Conservation (phyloP, 2,888 invertebrate species). For the Micoletzkya japonica region DNA sequence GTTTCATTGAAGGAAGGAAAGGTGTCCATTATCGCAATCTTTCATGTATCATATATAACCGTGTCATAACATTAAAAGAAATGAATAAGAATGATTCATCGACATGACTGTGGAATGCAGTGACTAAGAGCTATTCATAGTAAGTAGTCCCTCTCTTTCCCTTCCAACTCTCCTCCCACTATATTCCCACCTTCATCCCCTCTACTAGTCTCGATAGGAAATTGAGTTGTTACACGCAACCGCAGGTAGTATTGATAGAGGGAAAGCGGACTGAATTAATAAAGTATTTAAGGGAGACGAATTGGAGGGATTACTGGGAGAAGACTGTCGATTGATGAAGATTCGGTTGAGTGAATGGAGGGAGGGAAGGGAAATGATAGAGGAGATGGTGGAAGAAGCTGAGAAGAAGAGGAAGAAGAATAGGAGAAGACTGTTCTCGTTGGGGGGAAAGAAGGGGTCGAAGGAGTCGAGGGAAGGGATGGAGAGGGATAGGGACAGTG, state of each 20-base stretch:
- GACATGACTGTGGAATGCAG: too few relatives aligned
- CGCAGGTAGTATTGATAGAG: too few relatives aligned
- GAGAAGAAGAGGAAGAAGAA: conserved; percentile 15
- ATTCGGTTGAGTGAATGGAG: background rate
- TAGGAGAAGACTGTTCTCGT: conserved; percentile 8
- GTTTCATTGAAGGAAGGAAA: background rate
- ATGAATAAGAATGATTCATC: too few relatives aligned
- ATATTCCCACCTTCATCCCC: too few relatives aligned
- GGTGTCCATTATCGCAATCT: background rate
- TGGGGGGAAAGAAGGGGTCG: conserved; percentile 11
- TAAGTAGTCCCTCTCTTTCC: too few relatives aligned
- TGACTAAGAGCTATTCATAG: too few relatives aligned
- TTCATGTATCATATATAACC: background rate
- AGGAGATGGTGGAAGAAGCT: conserved; percentile 16
- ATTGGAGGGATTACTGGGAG: conserved; percentile 4
- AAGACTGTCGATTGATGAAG: background rate
- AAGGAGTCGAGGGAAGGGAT: background rate
- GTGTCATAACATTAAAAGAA: too few relatives aligned
- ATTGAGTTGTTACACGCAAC: too few relatives aligned
- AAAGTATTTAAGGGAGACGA: conserved; percentile 21
- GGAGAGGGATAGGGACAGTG: conserved; percentile 7
- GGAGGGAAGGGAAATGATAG: background rate
- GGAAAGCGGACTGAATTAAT: too few relatives aligned
- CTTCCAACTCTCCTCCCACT: too few relatives aligned
- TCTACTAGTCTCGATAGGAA: too few relatives aligned